Evolutionary conservation across 2,888 invertebrate species (phyloP).

Genomic region (Drosophila paranaensis): DNA sequence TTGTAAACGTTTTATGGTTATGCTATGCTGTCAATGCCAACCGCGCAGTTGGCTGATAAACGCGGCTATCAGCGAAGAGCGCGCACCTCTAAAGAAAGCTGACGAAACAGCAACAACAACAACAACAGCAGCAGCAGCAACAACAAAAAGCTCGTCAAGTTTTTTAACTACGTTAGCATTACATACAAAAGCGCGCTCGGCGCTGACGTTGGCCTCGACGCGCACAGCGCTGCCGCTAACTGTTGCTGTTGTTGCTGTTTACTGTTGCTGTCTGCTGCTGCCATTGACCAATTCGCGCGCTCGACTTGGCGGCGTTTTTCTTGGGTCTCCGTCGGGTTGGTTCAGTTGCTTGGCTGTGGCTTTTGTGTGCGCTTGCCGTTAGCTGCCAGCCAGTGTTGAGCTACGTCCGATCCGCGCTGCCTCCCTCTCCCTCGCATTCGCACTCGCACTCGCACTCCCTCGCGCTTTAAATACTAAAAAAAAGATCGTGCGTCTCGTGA

Average conservation of each 20-base stretch:
- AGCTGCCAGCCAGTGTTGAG: conserved; percentile 49
- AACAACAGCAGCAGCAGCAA: conserved; percentile 7
- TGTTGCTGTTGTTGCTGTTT: neutral
- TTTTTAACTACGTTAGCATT: conserved; percentile 65
- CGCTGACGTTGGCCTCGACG: conserved; percentile 36
- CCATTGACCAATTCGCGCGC: conserved; percentile 64
- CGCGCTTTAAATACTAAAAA: conserved; percentile 6
- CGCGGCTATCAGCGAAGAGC: conserved; percentile 55
- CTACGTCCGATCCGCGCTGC: conserved; percentile 44
- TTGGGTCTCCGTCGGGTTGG: conserved; percentile 56
- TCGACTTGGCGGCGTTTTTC: conserved; percentile 56
- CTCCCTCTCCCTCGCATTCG: neutral
- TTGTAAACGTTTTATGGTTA: conserved; percentile 49
- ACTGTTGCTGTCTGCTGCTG: conserved; percentile 20
- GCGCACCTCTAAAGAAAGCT: conserved; percentile 67
- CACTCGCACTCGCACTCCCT: neutral
- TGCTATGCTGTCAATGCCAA: conserved; percentile 65
- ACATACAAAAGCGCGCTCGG: conserved; percentile 44
- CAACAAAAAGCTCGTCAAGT: conserved; percentile 55
- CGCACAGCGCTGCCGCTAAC: conserved; percentile 8
- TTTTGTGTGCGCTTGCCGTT: conserved; percentile 70
- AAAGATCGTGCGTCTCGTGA: conserved; percentile 55
- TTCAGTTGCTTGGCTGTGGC: conserved; percentile 71
- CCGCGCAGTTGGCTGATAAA: conserved; percentile 60
- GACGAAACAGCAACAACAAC: conserved; percentile 22